phyloP scores from a whole-genome alignment of 1,140 invertebrate genomes.

The Piezodorus guildinii region DNA sequence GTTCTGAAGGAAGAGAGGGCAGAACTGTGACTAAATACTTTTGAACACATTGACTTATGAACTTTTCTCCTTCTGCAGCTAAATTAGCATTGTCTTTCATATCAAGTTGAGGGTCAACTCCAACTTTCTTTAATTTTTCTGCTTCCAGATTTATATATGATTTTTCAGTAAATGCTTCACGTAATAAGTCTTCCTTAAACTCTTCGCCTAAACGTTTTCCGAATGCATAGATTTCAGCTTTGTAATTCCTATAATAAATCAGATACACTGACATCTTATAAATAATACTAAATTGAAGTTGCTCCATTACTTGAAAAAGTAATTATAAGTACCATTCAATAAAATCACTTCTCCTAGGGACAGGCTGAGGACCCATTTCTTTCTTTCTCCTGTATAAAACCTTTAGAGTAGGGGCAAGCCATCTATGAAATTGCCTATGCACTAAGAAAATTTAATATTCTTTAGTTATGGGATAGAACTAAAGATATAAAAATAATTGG shows the following conservation, averaged over 20 bases:
- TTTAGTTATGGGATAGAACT: not conserved
- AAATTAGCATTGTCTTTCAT: conserved; percentile 57
- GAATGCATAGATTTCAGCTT: conserved; percentile 80
- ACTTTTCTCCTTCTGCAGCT: conserved; percentile 46
- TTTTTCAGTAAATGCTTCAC: conserved; percentile 63
- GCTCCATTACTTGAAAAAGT: too few relatives aligned
- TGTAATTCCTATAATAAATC: conserved; percentile 51
- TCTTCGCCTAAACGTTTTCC: conserved; percentile 72
- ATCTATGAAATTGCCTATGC: conserved; percentile 34
- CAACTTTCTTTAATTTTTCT: conserved; percentile 51
- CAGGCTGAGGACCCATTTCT: conserved; percentile 31
- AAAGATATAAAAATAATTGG: too few relatives aligned
- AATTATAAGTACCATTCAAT: conserved; percentile 48
- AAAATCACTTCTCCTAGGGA: conserved; percentile 44
- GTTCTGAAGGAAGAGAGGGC: conserved; percentile 59
- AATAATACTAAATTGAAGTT: too few relatives aligned
- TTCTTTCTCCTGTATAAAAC: conserved; percentile 37
- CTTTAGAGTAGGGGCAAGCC: conserved; percentile 41
- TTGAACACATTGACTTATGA: conserved; percentile 45
- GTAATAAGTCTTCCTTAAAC: conserved; percentile 55
- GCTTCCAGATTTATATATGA: conserved; percentile 67
- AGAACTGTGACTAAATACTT: conserved; percentile 47
- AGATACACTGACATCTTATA: too few relatives aligned
- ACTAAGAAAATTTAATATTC: not conserved
- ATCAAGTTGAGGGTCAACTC: conserved; percentile 46